These are phyloP conservation scores for Nephrotoma guestfalica DNA, from an alignment of 2,888 invertebrate species.

Conservation along the genomic window DNA sequence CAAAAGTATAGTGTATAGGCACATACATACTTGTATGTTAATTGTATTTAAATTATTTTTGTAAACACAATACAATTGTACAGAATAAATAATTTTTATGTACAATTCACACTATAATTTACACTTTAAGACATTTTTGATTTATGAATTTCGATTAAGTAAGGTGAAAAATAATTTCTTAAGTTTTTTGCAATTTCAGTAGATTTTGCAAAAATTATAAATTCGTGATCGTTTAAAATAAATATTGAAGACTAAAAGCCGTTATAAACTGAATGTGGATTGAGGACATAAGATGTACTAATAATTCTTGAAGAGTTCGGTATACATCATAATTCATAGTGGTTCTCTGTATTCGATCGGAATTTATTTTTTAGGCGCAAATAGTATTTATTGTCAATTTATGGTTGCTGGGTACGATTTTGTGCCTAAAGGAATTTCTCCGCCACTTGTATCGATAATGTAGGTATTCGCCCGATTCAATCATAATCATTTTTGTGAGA, in stretches of 20 bases:
- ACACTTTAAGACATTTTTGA: neutral
- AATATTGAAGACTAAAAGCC: neutral
- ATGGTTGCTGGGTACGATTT: accelerated
- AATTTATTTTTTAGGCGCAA: too few species aligned
- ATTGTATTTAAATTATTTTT: neutral
- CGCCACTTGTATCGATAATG: too few species aligned
- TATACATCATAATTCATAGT: too few species aligned
- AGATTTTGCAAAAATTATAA: neutral
- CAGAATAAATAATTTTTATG: neutral
- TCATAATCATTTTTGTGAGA: too few species aligned
- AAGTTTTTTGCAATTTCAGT: neutral
- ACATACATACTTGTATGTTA: neutral
- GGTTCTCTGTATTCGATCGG: too few species aligned
- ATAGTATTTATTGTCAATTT: too few species aligned
- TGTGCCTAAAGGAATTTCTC: too few species aligned
- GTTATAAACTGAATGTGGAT: neutral
- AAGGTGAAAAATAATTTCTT: neutral
- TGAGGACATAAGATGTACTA: too few species aligned
- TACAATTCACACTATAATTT: neutral
- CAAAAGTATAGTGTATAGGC: neutral
- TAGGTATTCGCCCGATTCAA: too few species aligned
- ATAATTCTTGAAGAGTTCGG: too few species aligned
- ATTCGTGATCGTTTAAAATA: neutral
- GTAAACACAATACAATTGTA: neutral
- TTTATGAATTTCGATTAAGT: neutral